Evolutionary conservation across 2,888 invertebrate species (phyloP), one percentile per base, ranked within the genome.

Genomic region (Acleris literana): DNA sequence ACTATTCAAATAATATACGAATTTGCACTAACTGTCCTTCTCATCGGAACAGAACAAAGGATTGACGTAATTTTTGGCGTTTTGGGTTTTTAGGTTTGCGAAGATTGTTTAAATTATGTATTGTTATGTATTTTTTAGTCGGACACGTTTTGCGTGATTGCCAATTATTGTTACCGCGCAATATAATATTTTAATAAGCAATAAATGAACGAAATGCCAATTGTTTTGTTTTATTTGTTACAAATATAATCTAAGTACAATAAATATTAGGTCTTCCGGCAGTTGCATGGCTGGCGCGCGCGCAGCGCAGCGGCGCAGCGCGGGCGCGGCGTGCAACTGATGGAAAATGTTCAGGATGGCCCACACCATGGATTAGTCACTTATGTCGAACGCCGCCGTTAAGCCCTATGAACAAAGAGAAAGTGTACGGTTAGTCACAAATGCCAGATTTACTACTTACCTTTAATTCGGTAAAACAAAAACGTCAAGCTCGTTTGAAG

Each of bases 261-360:
- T 85, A 86, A 84, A 83, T 84, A 83, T 46, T 65, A 58, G 70
- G 83, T 92, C 92, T 92, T 92, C 92, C 92, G 92, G 90, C 92
- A 92, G 90, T 90, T 91, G 85, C 88, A 90, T 75, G 55, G 22
- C 18, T 51, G 62, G 63, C 69, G 72, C 69, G 64, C 70, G 71
- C 73, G 73, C 75, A 56, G 71, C 73, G 73, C 75, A 56, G 62
- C 69, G 75, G 71, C 13, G 56, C 48, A 33, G 33, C 46, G 69
- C 58, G 49, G 48, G 62, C 61, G 60, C 53, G 64, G 57, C 44
- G 85, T 88, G 90, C 89, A 91, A 89, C 92, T 91, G 92, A 70
- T 92, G 92, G 92, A 92, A 92, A 92, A 92, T 86, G 77, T 74
- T 80, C 83, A 77, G 79, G 84, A 82, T 84, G 83, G 84, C 90